A percentile compares a stretch with the other conserved stretches of the same genome.
Conservation (phyloP, 2,797 vertebrate species). For the Scarus forsteni region DNA sequence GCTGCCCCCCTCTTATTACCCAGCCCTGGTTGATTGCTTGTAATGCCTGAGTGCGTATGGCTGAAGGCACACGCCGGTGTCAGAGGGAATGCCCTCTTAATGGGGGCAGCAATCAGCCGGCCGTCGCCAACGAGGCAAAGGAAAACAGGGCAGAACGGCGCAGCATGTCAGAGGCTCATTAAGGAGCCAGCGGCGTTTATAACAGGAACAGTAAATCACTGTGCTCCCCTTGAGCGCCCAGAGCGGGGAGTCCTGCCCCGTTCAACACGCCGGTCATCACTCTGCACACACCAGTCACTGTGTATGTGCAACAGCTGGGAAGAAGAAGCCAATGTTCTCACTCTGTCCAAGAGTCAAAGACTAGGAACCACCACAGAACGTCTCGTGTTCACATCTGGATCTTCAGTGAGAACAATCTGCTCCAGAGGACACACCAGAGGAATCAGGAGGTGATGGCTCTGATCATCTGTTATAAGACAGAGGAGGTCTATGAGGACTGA, state of each 20-base stretch:
- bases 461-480: too few relatives aligned
- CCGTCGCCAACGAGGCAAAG: slow-evolving; percentile 69
- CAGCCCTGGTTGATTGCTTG: slow-evolving; percentile 60
- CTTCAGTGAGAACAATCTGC: too few relatives aligned
- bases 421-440: too few relatives aligned
- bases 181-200: slow-evolving; percentile 77
- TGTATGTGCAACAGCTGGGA: slow-evolving; percentile 3
- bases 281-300: slow-evolving; percentile 36
- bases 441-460: too few relatives aligned
- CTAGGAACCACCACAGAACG: slow-evolving; percentile 6
- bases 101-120: slow-evolving; percentile 78
- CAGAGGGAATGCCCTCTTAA: slow-evolving; percentile 74
- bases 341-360: slow-evolving; percentile 6
- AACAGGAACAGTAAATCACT: slow-evolving; percentile 84
- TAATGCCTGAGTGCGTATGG: slow-evolving; percentile 68
- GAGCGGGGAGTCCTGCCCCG: slow-evolving; percentile 61
- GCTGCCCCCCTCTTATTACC: slow-evolving; percentile 41
- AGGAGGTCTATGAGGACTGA: too few relatives aligned
- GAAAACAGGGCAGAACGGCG: slow-evolving; percentile 78
- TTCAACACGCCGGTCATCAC: slow-evolving; percentile 47
- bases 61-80: slow-evolving; percentile 67
- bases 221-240: slow-evolving; percentile 71
- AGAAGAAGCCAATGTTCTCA: slow-evolving; percentile 4
- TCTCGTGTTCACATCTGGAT: background rate
- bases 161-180: slow-evolving; percentile 82